These are phyloP conservation scores for Eriosoma lanigerum DNA, from an alignment of 1,140 invertebrate species.

Conservation along the genomic window DNA sequence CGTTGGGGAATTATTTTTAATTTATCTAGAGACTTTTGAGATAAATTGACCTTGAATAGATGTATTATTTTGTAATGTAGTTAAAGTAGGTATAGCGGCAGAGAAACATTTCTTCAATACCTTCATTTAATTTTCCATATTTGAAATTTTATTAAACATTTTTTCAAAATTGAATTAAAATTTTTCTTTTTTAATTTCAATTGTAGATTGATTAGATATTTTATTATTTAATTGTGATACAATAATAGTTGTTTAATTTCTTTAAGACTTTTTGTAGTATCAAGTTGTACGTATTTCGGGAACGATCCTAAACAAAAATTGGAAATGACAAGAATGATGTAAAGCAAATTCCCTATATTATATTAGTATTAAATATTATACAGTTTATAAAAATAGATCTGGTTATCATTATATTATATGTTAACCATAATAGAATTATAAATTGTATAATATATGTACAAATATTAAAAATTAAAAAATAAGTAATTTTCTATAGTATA, in stretches of 20 bases:
- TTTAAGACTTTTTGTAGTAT: too few species aligned
- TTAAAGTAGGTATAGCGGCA: neutral
- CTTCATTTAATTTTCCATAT: constrained; percentile 2
- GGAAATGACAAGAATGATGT: too few species aligned
- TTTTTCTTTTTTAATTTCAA: neutral
- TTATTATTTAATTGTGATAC: constrained; percentile 9
- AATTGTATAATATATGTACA: too few species aligned
- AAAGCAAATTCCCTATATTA: too few species aligned
- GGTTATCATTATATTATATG: too few species aligned
- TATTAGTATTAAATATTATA: too few species aligned
- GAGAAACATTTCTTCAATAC: neutral
- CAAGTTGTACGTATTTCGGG: too few species aligned
- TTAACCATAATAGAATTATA: too few species aligned
- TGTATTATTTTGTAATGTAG: neutral
- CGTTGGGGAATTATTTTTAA: neutral
- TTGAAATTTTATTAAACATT: neutral
- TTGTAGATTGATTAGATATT: neutral
- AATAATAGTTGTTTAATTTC: neutral
- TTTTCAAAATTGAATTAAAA: constrained; percentile 1
- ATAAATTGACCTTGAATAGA: neutral
- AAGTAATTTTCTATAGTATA: too few species aligned
- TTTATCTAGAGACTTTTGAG: neutral
- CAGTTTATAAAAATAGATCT: too few species aligned
- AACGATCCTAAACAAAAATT: too few species aligned
- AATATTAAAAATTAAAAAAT: too few species aligned